phyloP scores from a whole-genome alignment of 2,797 vertebrate genomes.

The Aphelocoma californica region DNA sequence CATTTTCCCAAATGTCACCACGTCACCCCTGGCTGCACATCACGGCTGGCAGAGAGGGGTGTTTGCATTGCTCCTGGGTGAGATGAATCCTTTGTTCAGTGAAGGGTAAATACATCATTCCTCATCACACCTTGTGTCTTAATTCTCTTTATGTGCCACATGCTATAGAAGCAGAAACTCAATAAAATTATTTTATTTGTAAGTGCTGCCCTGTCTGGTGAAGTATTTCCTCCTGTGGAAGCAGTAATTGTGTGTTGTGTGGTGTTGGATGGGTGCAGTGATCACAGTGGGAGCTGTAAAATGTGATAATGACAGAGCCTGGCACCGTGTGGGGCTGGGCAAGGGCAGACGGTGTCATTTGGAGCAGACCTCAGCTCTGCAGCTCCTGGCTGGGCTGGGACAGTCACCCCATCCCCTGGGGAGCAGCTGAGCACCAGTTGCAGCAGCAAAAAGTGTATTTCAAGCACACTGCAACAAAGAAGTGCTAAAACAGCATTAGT shows the following conservation, averaged over 20 bases:
- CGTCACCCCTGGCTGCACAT: not conserved
- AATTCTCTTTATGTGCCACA: constrained; percentile 50
- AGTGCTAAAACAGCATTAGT: not conserved
- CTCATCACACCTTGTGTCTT: constrained; percentile 61
- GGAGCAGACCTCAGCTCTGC: not conserved
- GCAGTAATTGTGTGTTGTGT: not conserved
- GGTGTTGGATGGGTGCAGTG: not conserved
- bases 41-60: not conserved
- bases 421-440: not conserved
- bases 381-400: not conserved
- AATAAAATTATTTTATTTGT: constrained; percentile 65
- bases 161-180: constrained; percentile 36
- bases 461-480: not conserved
- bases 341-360: rapidly evolving
- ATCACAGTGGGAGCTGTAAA: not conserved
- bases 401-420: not conserved
- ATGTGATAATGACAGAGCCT: not conserved
- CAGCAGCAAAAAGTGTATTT: not conserved
- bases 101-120: constrained; percentile 13
- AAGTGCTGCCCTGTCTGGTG: constrained; percentile 11
- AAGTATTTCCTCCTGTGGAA: not conserved
- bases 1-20: not conserved
- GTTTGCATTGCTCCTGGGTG: not conserved
- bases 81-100: not conserved
- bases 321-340: not conserved